Evolutionary conservation across 2,797 vertebrate species (phyloP).

Genomic region (Hafferia zeledoni): DNA sequence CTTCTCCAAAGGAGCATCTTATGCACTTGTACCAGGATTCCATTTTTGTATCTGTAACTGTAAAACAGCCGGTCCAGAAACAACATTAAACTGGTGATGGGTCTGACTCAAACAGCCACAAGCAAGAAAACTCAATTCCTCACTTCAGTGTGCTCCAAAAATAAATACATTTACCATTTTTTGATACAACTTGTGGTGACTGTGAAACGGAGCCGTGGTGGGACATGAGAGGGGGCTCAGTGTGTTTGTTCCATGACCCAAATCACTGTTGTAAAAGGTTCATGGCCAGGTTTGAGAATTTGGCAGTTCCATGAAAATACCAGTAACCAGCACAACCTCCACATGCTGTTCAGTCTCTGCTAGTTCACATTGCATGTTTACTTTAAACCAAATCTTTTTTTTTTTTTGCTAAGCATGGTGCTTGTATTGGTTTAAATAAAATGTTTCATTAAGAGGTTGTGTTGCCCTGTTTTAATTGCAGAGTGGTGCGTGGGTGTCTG

Average conservation of each 20-base stretch:
- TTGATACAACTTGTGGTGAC: neutral
- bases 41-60: slow-evolving; percentile 21
- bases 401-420: slow-evolving; percentile 79
- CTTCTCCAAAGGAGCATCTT: slow-evolving; percentile 51
- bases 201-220: neutral
- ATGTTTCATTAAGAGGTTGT: slow-evolving; percentile 69
- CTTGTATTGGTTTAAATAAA: slow-evolving; percentile 82
- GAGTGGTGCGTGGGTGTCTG: neutral
- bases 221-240: neutral
- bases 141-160: neutral
- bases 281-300: neutral
- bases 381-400: slow-evolving; percentile 57
- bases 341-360: slow-evolving; percentile 41
- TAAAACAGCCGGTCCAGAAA: neutral
- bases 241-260: neutral
- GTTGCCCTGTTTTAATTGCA: slow-evolving; percentile 27
- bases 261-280: neutral
- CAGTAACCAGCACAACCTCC: slow-evolving; percentile 31
- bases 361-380: slow-evolving; percentile 66
- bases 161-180: neutral
- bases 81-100: neutral
- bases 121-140: neutral
- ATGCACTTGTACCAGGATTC: neutral
- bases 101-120: neutral
- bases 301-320: neutral